Percentiles rank a stretch among this genome's conserved stretches.
Conservation (phyloP, 2,797 vertebrate species). For the Dipus sagitta region DNA sequence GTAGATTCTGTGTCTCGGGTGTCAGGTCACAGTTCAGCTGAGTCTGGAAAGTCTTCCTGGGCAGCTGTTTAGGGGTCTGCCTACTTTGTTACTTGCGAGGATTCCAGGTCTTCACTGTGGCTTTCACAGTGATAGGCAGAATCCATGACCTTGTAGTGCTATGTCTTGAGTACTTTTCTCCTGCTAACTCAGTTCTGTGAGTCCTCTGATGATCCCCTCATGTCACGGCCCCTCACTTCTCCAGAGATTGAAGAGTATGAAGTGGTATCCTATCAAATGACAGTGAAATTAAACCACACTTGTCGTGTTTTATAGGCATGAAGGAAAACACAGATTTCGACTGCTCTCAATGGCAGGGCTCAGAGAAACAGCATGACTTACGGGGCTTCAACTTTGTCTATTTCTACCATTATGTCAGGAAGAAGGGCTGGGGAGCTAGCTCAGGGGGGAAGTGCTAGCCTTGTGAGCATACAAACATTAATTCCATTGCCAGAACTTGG, state of each 20-base stretch:
- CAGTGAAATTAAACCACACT: not conserved
- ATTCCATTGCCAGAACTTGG: too few species aligned
- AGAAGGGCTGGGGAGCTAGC: too few species aligned
- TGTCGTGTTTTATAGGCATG: not conserved
- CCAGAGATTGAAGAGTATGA: not conserved
- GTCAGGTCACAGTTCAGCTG: not conserved
- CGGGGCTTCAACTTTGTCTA: too few species aligned
- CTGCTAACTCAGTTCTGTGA: not conserved
- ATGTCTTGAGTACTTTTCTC: not conserved
- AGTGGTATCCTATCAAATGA: too few species aligned
- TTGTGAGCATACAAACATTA: too few species aligned
- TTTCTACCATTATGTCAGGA: not conserved
- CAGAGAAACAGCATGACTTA: too few species aligned
- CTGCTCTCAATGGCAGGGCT: rapidly evolving
- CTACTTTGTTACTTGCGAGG: not conserved
- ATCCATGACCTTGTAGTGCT: not conserved
- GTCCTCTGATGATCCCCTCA: not conserved
- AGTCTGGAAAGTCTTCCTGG: not conserved
- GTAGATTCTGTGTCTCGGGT: not conserved
- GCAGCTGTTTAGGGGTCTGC: too few species aligned
- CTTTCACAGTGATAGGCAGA: not conserved
- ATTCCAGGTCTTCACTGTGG: not conserved
- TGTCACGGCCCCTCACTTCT: not conserved
- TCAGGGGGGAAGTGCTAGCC: too few species aligned
- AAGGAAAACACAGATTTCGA: not conserved